Percentiles rank a stretch among this genome's conserved stretches.
Conservation (phyloP, 2,113 vertebrate genomes). For the Felis chaus region DNA sequence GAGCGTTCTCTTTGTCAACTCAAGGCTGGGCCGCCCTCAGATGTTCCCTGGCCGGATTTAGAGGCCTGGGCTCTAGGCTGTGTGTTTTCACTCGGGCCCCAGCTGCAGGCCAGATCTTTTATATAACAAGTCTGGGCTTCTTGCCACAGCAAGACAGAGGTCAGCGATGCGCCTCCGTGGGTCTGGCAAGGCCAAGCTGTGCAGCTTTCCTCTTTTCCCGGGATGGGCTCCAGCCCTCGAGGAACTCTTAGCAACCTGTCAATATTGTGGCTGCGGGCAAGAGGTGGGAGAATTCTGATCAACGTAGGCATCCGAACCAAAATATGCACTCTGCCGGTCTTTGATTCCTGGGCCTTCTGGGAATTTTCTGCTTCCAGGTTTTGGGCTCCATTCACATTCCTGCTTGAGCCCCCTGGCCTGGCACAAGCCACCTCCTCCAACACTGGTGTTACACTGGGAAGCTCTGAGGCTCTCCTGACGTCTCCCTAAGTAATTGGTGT, state of each 20-base stretch:
- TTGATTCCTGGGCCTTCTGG: constrained; percentile 50
- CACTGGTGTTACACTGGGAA: background rate
- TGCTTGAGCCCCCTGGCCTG: constrained; percentile 22
- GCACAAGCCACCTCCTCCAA: background rate
- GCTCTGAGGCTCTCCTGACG: background rate
- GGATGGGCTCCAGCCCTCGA: constrained; percentile 82
- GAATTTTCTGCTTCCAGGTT: constrained; percentile 65
- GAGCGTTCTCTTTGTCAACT: background rate
- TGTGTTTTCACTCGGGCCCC: constrained; percentile 56
- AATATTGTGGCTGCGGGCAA: constrained; percentile 79
- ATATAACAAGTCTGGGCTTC: constrained; percentile 75
- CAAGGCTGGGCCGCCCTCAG: constrained; percentile 46
- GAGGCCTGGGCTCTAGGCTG: constrained; percentile 68
- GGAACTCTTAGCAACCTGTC: constrained; percentile 86
- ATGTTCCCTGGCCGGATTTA: constrained; percentile 61
- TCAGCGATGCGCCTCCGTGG: constrained; percentile 69
- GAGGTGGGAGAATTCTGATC: constrained; percentile 65
- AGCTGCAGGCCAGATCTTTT: constrained; percentile 80
- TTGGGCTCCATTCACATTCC: constrained; percentile 51
- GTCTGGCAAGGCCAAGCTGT: constrained; percentile 58
- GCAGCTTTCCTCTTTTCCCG: constrained; percentile 48
- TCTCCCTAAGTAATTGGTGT: background rate
- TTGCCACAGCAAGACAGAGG: constrained; percentile 77
- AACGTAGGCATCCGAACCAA: constrained; percentile 58
- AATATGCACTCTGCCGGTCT: background rate